Evolutionary conservation across 1,140 invertebrate species (phyloP), one percentile per base, ranked within the genome.

Genomic region (Drosophila pectinifera): DNA sequence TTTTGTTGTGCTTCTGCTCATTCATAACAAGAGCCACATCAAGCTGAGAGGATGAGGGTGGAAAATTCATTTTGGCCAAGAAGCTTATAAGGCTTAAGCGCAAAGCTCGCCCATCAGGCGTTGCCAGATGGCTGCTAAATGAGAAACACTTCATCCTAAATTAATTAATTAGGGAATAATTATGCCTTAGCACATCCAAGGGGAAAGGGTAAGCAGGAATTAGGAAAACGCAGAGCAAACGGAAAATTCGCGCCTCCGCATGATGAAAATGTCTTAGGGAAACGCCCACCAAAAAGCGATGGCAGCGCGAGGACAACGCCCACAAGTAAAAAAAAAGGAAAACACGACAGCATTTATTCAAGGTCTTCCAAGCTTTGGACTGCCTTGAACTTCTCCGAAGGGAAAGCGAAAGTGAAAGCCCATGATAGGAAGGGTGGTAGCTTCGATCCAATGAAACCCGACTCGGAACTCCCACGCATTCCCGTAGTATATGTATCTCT

Each of bases 1-100:
- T 77, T 90, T 80, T 89, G 84, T 89, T 89, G 78, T 90, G 73
- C 53, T 90, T 89, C 85, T 78, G 28, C 74, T 62, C 36, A 78
- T 89, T 89, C 85, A 89, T 90, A 85, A 89, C 81, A 89, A 74
- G 83, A 84, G 72, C 73, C 80, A 80, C 57, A 45, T n/a, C 13
- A 28, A 16, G 14, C 26, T 1, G 24, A 38, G 10, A 43, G 59
- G 42, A 48, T 54, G 39, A 51, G 49, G 49, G 49, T 51, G 48
- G 28, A 20, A 51, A 51, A 34, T 34, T 20, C 4, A 36, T 18
- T 55, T 56, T 48, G 22, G 14, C 42, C 31, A 31, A 26, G 31
- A 64, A 74, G 59, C 70, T 74, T 55, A 73, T 22, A 63, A n/a
- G 49, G 70, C 49, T 48, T 53, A 73, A 28, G 64, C 4, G 5